phyloP scores from a whole-genome alignment of 2,797 vertebrate species.

The Pipistrellus pygmaeus region DNA sequence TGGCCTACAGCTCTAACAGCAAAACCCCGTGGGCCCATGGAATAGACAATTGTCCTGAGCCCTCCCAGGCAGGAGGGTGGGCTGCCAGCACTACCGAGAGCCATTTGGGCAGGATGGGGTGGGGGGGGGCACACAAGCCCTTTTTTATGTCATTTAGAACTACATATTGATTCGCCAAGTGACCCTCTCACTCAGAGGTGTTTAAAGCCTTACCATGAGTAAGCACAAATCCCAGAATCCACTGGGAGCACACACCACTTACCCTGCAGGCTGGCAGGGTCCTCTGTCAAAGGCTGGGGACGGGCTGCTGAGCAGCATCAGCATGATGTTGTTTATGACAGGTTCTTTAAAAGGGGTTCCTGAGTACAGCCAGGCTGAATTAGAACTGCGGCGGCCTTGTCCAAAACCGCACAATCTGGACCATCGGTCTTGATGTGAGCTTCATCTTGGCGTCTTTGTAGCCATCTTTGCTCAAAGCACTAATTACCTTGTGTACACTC shows the following conservation, averaged over 20 bases:
- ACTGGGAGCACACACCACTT: accelerated
- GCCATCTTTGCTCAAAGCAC: not conserved
- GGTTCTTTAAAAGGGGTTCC: not conserved
- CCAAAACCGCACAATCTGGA: accelerated
- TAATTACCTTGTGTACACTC: too few species aligned
- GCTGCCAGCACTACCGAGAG: accelerated
- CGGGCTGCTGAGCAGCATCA: accelerated
- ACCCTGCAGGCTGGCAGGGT: accelerated
- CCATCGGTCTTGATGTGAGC: accelerated
- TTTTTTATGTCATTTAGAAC: not conserved
- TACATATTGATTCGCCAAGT: not conserved
- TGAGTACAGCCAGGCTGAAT: not conserved
- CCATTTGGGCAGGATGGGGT: not conserved
- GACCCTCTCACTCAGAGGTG: accelerated
- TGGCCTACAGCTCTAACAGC: not conserved
- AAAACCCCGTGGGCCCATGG: accelerated
- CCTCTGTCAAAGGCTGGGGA: not conserved
- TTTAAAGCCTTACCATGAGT: not conserved
- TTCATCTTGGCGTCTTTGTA: not conserved
- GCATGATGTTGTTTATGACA: accelerated
- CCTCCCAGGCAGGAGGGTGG: not conserved
- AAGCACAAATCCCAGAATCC: accelerated
- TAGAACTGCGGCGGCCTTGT: accelerated
- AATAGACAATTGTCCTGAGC: not conserved
- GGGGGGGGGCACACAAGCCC: accelerated